A percentile compares a stretch with the other conserved stretches of the same genome.
phyloP scores from a whole-genome alignment of 2,113 vertebrate species.

The Harpagus bidentatus region DNA sequence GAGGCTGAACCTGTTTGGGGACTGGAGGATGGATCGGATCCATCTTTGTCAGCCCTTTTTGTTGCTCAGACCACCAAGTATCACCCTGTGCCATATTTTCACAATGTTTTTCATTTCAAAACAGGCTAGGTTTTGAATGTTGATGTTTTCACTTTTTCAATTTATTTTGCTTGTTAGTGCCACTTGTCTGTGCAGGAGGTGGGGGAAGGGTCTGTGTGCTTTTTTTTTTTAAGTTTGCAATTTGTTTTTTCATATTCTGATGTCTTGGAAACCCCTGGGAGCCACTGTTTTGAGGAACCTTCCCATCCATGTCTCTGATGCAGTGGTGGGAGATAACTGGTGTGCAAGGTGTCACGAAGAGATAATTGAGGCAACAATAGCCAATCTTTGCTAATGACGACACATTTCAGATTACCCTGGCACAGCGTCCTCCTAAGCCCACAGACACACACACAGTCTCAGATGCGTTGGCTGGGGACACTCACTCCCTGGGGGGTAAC shows the following conservation, averaged over 20 bases:
- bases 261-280: background rate
- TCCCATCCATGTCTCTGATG: background rate
- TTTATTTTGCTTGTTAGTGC: background rate
- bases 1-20: background rate
- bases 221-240: background rate
- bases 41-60: background rate
- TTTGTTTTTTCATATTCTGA: background rate
- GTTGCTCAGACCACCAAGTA: background rate
- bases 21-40: background rate
- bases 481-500: accelerated
- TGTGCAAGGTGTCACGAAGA: background rate
- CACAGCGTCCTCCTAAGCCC: background rate
- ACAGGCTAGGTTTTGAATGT: background rate
- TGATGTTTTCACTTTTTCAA: background rate
- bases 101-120: background rate
- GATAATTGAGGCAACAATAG: background rate
- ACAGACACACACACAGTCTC: background rate
- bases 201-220: background rate
- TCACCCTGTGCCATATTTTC: background rate
- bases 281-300: background rate
- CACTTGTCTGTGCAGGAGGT: background rate
- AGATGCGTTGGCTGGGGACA: background rate
- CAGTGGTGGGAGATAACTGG: background rate
- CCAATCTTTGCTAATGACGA: background rate
- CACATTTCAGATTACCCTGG: background rate